phyloP scores from a whole-genome alignment of 1,140 invertebrate genomes.

The Ceratoteleas bidentatus region DNA sequence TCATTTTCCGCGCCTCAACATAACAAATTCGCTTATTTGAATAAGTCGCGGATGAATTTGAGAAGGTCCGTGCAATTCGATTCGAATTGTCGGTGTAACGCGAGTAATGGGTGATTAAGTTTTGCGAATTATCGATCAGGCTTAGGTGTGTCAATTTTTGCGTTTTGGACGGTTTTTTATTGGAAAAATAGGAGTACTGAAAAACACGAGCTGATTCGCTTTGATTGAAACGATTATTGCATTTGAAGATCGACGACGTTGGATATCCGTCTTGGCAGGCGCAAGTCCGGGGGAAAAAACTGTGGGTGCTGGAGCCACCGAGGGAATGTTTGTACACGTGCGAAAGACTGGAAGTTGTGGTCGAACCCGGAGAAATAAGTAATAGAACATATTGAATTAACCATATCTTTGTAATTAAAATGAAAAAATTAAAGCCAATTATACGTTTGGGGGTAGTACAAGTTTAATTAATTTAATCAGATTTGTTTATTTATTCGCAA shows the following conservation, averaged over 20 bases:
- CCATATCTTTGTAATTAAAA: no score
- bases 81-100: background rate
- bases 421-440: no score
- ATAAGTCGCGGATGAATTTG: no score
- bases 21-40: constrained; percentile 1
- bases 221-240: constrained; percentile 2
- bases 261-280: constrained; percentile 96
- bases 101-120: no score
- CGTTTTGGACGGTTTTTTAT: background rate
- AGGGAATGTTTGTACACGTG: constrained; percentile 93
- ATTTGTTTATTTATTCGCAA: no score
- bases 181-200: background rate
- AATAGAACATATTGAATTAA: constrained; percentile 66
- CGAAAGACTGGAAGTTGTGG: constrained; percentile 85
- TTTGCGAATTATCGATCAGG: no score
- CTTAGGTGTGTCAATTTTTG: no score
- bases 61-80: background rate
- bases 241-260: constrained; percentile 92
- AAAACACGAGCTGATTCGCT: background rate
- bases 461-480: no score
- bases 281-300: constrained; percentile 91
- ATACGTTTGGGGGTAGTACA: no score
- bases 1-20: background rate
- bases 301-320: constrained; percentile 93
- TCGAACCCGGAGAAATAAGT: constrained; percentile 95